Conservation (phyloP, 2,888 invertebrate genomes). For the Phorcus lineatus region DNA sequence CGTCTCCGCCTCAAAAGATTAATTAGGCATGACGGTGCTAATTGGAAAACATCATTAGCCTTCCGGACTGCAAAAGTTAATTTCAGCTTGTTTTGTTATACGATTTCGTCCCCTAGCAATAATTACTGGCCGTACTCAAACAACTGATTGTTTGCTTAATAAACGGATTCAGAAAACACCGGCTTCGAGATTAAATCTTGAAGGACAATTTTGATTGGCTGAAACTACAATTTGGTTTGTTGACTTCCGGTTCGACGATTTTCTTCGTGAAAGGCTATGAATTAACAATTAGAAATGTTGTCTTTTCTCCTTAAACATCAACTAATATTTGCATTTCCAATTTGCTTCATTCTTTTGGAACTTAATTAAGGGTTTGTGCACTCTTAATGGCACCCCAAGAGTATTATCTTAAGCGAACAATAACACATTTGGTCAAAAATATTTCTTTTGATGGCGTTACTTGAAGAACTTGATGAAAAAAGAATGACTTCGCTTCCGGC, state of each 20-base stretch:
- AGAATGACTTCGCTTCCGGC: background rate
- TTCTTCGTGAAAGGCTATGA: background rate
- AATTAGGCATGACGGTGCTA: background rate
- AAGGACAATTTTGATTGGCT: background rate
- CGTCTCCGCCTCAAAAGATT: background rate
- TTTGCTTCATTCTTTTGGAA: background rate
- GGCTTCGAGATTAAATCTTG: background rate
- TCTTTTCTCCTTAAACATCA: background rate
- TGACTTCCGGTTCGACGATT: background rate
- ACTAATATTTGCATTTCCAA: conserved; percentile 4
- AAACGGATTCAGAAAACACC: background rate
- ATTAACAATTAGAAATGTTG: conserved; percentile 5
- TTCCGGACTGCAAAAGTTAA: background rate
- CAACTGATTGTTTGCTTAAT: background rate
- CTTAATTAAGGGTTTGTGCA: background rate
- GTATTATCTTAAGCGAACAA: background rate
- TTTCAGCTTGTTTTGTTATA: background rate
- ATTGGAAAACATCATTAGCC: background rate
- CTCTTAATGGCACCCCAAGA: background rate
- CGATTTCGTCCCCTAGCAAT: background rate
- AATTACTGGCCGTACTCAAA: background rate
- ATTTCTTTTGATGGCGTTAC: background rate
- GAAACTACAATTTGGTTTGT: background rate
- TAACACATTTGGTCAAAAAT: background rate
- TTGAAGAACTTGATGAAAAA: background rate